Evolutionary conservation across 2,888 invertebrate genomes (phyloP), one percentile per base, ranked within the genome.

Genomic region (Drosophila mulleri): DNA sequence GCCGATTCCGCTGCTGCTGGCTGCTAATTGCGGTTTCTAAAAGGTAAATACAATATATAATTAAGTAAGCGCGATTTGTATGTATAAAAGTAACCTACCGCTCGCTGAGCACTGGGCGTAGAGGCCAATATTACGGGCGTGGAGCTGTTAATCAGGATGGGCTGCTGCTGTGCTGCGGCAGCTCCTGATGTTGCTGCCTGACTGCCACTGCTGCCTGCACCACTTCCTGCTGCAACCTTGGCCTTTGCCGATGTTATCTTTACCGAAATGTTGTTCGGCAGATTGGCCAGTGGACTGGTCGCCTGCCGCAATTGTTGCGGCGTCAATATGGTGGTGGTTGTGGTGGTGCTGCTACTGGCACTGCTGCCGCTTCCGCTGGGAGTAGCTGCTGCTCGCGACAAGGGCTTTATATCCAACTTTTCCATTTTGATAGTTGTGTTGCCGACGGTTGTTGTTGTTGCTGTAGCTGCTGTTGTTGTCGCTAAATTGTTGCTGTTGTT

Each of bases 261-360:
- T 3, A 92, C 92, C 3, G 92, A 92, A 59, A 92, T 92, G 58
- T 92, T 92, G 68, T 92, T 92, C 35, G 92, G 92, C 67, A 92
- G 78, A 79, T 92, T 91, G 32, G 92, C 92, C 74, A 92, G 68
- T 2, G 92, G 91, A 78, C 86, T 90, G 23, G 82, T 77, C 9
- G 88, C 84, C 59, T 91, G 82, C 2, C 91, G 78, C 52, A 91
- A 62, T 57, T 90, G 90, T 48, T 90, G 90, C 0, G 74, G 83
- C 3, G 89, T 87, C n/a, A 90, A 80, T 47, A 87, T 66, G 9
- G 88, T 63, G 29, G 88, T 63, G 29, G 88, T 68, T 14, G 82
- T 78, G 5, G 76, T 77, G 3, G 82, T 80, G 18, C 63, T 76
- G 9, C 81, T 72, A 63, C 80, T 80, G 2, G 80, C 67, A n/a